Evolutionary conservation across 2,113 vertebrate species (phyloP), one percentile per base, ranked within the genome.

Genomic region (Aleadryas rufinucha): DNA sequence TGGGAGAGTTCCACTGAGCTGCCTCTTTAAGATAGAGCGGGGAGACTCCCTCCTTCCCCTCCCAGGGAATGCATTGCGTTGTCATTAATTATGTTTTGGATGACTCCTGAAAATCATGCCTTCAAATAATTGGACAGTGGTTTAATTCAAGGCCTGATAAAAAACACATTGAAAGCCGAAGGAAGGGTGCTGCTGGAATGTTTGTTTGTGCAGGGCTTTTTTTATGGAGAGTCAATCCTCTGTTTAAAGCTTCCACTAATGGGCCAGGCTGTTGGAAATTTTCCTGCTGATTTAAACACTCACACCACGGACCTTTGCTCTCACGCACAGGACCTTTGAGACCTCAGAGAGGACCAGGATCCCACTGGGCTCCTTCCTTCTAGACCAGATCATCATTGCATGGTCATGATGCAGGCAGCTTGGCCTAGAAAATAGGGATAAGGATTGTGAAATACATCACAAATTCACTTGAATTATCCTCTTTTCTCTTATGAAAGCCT

Each of bases 101-200:
- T 60, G 77, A 37, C 89, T 97, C 76, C 64, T 76, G 82, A 31
- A 85, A 89, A 69, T 76, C 84, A 42, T 71, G 74, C 87, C 87
- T 95, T 76, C 74, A 69, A 60, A 76, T 96, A 65, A 91, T 59
- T 93, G 93, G 81, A 76, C 26, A 79, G 93, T 45, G 78, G 70
- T 76, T 94, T 90, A 72, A 91, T 94, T 95, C 81, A 74, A 91
- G 92, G 82, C 59, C 93, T 95, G 91, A 91, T 93, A 89, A 87
- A 92, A 91, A 95, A 17, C 93, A 85, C 82, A 89, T 54, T 93
- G 84, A 66, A 47, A 66, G 78, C 37, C 0, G 5, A 69, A 82
- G 84, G 78, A 93, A 89, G 87, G 89, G 84, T 95, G 90, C 87
- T 80, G 93, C 82, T 64, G 82, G 61, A 70, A 63, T n/a, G 81